phyloP scores from a whole-genome alignment of 2,888 invertebrate species.

The Diarsia rubi region DNA sequence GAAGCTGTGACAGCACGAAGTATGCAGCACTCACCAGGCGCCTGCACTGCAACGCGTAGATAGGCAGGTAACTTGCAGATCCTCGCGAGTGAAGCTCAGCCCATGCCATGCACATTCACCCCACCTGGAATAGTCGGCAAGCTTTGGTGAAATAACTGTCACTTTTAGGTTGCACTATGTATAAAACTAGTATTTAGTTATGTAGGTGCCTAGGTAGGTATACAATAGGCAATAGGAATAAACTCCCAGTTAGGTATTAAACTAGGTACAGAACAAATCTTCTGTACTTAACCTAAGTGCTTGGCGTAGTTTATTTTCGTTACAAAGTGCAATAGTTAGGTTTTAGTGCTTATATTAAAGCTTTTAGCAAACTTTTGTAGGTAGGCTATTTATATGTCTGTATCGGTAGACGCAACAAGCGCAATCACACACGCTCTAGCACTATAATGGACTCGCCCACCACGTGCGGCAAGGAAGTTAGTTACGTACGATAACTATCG shows the following conservation, averaged over 20 bases:
- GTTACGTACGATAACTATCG: too few relatives aligned
- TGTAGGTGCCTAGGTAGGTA: neutral
- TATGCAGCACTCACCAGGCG: constrained; percentile 11
- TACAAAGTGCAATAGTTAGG: neutral
- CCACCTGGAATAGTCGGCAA: constrained; percentile 13
- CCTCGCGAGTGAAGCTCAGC: neutral
- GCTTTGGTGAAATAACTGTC: constrained; percentile 8
- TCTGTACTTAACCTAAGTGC: neutral
- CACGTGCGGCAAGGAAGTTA: neutral
- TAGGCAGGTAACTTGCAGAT: neutral
- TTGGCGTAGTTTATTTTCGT: neutral
- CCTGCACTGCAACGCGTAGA: constrained; percentile 6
- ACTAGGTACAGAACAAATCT: neutral
- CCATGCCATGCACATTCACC: constrained; percentile 9
- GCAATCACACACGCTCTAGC: neutral
- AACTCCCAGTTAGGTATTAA: neutral
- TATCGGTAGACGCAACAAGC: too few relatives aligned
- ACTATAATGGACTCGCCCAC: neutral
- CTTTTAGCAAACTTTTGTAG: neutral
- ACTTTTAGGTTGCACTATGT: neutral
- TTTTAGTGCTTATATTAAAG: neutral
- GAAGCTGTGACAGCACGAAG: constrained; percentile 10
- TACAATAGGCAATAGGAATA: neutral
- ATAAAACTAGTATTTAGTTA: neutral
- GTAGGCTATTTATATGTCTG: neutral